Evolutionary conservation across 2,888 invertebrate species (phyloP).

Genomic region (Lithophane leautieri): DNA sequence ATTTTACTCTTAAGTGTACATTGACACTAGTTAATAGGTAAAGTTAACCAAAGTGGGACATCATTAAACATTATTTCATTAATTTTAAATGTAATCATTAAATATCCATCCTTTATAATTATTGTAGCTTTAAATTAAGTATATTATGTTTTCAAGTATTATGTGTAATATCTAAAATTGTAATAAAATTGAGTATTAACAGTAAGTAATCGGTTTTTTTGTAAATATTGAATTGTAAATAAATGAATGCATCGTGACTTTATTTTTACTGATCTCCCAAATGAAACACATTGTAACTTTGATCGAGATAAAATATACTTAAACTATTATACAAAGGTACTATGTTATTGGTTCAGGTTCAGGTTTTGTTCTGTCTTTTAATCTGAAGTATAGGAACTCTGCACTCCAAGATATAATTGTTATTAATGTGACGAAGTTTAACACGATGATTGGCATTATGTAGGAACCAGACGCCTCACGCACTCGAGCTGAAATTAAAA

Average conservation of each 20-base stretch:
- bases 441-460: slow-evolving; percentile 89
- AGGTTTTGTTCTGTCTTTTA: slow-evolving; percentile 74
- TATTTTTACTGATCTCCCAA: slow-evolving; percentile 29
- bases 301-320: slow-evolving; percentile 49
- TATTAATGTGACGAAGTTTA: slow-evolving; percentile 91
- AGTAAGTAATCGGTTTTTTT: slow-evolving; percentile 33
- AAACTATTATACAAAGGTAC: slow-evolving; percentile 18
- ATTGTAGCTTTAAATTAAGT: slow-evolving; percentile 44
- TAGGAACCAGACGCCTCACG: slow-evolving; percentile 92
- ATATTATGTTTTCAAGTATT: slow-evolving; percentile 51
- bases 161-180: slow-evolving; percentile 54
- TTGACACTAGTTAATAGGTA: slow-evolving; percentile 59
- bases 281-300: slow-evolving; percentile 44
- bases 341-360: slow-evolving; percentile 58
- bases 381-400: slow-evolving; percentile 86
- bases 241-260: slow-evolving; percentile 51
- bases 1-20: slow-evolving; percentile 36
- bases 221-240: slow-evolving; percentile 70
- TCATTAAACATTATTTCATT: slow-evolving; percentile 47
- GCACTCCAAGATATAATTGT: slow-evolving; percentile 91
- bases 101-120: slow-evolving; percentile 40
- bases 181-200: slow-evolving; percentile 48
- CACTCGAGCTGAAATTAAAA: slow-evolving; percentile 89
- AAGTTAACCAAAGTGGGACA: slow-evolving; percentile 78
- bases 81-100: slow-evolving; percentile 43